Evolutionary conservation across 2,888 invertebrate species (phyloP).

Genomic region (Polydrusus tereticollis): DNA sequence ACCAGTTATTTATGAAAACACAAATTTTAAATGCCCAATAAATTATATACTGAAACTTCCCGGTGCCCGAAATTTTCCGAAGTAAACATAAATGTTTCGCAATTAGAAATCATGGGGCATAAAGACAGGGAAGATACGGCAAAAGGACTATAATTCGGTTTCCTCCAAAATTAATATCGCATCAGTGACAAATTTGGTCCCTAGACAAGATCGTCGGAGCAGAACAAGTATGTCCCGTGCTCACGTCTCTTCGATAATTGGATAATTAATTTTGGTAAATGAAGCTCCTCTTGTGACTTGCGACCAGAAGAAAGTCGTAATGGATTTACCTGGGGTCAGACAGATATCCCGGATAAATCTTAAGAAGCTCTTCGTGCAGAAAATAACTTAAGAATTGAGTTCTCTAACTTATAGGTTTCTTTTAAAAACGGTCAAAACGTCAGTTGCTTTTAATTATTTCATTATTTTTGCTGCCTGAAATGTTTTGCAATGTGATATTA

Average conservation of each 20-base stretch:
- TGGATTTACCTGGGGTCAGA: slow-evolving; percentile 29
- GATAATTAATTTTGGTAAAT: slow-evolving; percentile 66
- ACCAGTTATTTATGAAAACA: background rate
- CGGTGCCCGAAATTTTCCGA: slow-evolving; percentile 29
- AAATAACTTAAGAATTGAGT: background rate
- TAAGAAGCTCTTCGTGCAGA: background rate
- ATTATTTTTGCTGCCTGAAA: no score
- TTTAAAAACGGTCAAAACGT: background rate
- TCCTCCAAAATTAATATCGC: slow-evolving; percentile 59
- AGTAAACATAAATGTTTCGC: slow-evolving; percentile 53
- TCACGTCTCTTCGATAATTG: slow-evolving; percentile 63
- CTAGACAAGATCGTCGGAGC: slow-evolving; percentile 61
- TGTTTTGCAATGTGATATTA: no score
- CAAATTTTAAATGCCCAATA: background rate
- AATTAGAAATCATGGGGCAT: slow-evolving; percentile 54
- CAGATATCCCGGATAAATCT: slow-evolving; percentile 4
- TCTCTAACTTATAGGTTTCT: no score
- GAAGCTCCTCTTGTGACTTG: slow-evolving; percentile 59
- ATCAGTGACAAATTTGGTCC: slow-evolving; percentile 61
- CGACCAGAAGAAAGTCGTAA: slow-evolving; percentile 31
- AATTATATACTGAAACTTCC: slow-evolving; percentile 3
- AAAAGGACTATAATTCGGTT: slow-evolving; percentile 53
- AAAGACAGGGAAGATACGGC: slow-evolving; percentile 51
- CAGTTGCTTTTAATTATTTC: no score
- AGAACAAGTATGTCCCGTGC: slow-evolving; percentile 50